phyloP scores from a whole-genome alignment of 2,797 vertebrate species.

The Chloroceryle amazona region DNA sequence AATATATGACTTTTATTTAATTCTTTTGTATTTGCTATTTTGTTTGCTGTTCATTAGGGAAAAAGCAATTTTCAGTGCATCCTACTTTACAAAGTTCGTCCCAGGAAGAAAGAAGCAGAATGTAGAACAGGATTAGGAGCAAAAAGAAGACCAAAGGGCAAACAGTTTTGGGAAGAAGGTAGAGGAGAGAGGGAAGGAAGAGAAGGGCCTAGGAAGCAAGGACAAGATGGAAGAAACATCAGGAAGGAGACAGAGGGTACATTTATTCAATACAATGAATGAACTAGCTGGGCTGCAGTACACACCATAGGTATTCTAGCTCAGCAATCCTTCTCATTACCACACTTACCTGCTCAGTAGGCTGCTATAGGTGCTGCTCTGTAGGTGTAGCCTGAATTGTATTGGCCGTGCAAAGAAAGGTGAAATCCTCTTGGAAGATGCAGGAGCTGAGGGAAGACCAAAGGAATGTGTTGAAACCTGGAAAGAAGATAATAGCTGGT shows the following conservation, averaged over 20 bases:
- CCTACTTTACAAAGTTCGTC: not conserved
- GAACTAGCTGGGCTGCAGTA: not conserved
- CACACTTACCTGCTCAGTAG: not conserved
- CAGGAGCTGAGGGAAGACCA: not conserved
- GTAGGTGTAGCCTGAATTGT: not conserved
- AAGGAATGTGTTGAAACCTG: not conserved
- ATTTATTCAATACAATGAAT: not conserved
- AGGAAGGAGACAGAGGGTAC: not conserved
- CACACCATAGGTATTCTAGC: not conserved
- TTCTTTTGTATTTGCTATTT: not conserved
- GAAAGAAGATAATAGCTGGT: not conserved
- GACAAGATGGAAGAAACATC: not conserved
- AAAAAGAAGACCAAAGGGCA: not conserved
- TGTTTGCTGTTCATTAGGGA: not conserved
- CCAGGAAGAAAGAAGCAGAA: not conserved
- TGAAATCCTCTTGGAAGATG: not conserved
- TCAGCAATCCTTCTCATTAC: not conserved
- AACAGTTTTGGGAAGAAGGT: not conserved
- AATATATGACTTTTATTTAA: not conserved
- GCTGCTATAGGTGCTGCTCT: not conserved
- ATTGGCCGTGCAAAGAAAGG: not conserved
- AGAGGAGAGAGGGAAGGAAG: not conserved
- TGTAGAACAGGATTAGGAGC: not conserved
- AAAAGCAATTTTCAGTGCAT: not conserved
- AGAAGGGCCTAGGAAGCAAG: not conserved